Percentiles rank a stretch among this genome's conserved stretches.
Conservation (phyloP, 2,113 vertebrate species). For the Pseudopodoces humilis region DNA sequence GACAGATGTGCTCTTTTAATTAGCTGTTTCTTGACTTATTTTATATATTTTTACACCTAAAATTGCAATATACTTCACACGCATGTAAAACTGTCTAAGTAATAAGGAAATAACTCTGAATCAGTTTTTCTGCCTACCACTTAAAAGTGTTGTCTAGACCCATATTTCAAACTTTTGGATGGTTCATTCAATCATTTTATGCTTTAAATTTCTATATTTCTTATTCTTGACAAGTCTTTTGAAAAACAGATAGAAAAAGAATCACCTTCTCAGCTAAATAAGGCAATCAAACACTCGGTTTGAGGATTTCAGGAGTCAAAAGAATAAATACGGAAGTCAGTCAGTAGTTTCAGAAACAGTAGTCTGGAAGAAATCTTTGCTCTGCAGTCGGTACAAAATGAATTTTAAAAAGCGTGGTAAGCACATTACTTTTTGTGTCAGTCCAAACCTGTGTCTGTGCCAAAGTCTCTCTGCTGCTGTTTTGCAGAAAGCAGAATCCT, state of each 20-base stretch:
- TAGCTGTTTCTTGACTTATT: not conserved
- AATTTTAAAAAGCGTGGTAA: not conserved
- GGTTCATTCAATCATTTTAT: not conserved
- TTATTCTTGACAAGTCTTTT: not conserved
- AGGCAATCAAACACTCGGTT: not conserved
- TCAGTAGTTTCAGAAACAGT: not conserved
- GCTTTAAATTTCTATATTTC: not conserved
- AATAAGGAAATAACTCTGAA: not conserved
- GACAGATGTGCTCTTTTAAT: not conserved
- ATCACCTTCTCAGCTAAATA: not conserved
- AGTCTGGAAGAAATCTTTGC: not conserved
- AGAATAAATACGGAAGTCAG: not conserved
- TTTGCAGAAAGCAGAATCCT: conserved; percentile 13
- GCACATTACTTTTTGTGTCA: conserved; percentile 4
- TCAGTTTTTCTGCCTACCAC: not conserved
- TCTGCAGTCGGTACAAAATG: not conserved
- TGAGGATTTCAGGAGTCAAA: conserved; percentile 17
- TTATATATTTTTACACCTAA: not conserved
- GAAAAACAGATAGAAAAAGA: not conserved
- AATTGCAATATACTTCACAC: not conserved
- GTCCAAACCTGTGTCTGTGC: not conserved
- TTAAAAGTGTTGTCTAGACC: not conserved
- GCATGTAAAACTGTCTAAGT: not conserved
- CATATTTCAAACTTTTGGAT: not conserved
- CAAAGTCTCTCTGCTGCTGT: not conserved